Conservation (phyloP, 1,140 invertebrate species). For the Linepithema humile region DNA sequence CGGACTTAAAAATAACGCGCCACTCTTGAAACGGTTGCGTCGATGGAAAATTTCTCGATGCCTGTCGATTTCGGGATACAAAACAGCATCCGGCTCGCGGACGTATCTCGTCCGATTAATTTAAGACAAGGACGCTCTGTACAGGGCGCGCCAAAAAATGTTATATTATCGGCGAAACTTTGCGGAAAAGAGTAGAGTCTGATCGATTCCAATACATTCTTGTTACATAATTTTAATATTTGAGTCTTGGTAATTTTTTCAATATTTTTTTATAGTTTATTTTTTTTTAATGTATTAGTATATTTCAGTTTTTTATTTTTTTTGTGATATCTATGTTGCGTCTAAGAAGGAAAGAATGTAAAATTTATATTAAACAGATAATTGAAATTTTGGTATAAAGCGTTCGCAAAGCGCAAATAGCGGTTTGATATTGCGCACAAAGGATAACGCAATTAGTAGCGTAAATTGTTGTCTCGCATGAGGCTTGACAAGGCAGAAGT, state of each 20-base stretch:
- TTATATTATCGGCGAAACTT: background rate
- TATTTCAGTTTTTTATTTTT: background rate
- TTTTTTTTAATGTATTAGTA: background rate
- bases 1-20: constrained; percentile 65
- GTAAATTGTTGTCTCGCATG: constrained; percentile 13
- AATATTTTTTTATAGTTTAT: background rate
- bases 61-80: background rate
- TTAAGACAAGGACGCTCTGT: background rate
- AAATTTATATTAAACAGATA: background rate
- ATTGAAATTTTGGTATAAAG: background rate
- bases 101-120: background rate
- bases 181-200: background rate
- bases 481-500: background rate
- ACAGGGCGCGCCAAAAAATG: background rate
- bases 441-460: background rate
- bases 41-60: constrained; percentile 65
- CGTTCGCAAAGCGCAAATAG: background rate
- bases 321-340: background rate
- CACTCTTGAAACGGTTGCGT: constrained; percentile 52
- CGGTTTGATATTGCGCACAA: constrained; percentile 4
- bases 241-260: background rate
- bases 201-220: background rate
- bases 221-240: background rate
- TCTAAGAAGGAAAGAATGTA: background rate
- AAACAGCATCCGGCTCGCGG: background rate